Evolutionary conservation across 2,113 vertebrate genomes (phyloP), one percentile per base, ranked within the genome.

Genomic region (Euleptes europaea): DNA sequence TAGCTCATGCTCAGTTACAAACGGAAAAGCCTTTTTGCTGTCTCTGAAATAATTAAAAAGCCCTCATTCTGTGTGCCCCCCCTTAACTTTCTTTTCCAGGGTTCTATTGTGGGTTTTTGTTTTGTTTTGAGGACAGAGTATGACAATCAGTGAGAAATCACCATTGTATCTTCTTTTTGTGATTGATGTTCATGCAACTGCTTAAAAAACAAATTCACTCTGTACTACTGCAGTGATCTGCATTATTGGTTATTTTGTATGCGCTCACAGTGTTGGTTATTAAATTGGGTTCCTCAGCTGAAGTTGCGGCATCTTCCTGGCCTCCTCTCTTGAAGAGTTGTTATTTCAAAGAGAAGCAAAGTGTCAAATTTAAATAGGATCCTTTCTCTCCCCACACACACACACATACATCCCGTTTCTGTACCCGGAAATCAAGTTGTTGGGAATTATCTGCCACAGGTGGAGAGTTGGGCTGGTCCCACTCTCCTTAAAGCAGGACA

Each of bases 271-370:
- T 83, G 91, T 90, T 86, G 88, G 88, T 83, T 89, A 94, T 95
- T 95, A 95, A 95, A 95, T 83, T 90, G 89, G 77, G 90, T 93
- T 95, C 85, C 83, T 88, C 78, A 91, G 72, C 60, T 38, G 19
- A 84, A 79, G 42, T 65, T 69, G 79, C 70, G 31, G 10, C 6
- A 63, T 76, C 23, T 90, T 66, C 69, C 77, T 74, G 57, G 35
- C 42, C 44, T 42, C 42, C 44, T 42, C 40, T 5, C 82, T 44
- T 73, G 38, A 17, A 35, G 28, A 70, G 14, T 17, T n/a, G 12
- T n/a, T 57, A n/a, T 3, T 7, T 12, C 44, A 47, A 1, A 0
- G 31, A 40, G 44, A 83, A 69, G 74, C 82, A 69, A 33, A 49
- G 26, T 15, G 26, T 35, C n/a, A 35, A 40, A 60, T 47, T 17